These are phyloP conservation scores for Atta texana DNA, from an alignment of 1,140 invertebrate species.

Conservation along the genomic window DNA sequence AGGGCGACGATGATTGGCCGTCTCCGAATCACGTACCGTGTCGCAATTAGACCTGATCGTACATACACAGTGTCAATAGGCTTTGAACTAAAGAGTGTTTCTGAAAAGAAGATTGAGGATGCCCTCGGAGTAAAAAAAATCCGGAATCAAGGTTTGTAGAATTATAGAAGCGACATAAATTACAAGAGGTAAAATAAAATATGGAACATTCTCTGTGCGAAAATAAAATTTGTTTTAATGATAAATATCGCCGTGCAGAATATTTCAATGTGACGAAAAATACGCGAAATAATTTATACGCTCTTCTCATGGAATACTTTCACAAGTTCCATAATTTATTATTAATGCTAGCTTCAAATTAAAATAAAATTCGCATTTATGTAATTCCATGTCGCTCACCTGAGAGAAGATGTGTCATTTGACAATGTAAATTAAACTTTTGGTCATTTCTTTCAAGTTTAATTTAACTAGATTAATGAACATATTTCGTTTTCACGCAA, in stretches of 20 bases:
- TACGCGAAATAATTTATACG: background rate
- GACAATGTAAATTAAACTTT: background rate
- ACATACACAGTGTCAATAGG: background rate
- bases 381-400: background rate
- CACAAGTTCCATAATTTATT: slow-evolving; percentile 14
- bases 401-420: background rate
- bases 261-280: background rate
- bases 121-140: background rate
- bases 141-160: background rate
- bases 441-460: slow-evolving; percentile 14
- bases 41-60: slow-evolving; percentile 20
- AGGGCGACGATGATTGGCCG: slow-evolving; percentile 30
- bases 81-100: background rate
- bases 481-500: background rate
- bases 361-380: slow-evolving; percentile 17
- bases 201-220: background rate
- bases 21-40: slow-evolving; percentile 25
- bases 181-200: slow-evolving; percentile 9
- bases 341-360: background rate
- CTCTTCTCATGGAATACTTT: background rate
- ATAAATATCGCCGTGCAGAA: slow-evolving; percentile 14
- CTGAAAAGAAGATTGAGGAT: no score
- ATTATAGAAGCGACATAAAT: background rate
- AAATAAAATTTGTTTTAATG: background rate
- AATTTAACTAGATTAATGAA: background rate